phyloP scores from a whole-genome alignment of 2,113 vertebrate genomes.

The Bos javanicus region DNA sequence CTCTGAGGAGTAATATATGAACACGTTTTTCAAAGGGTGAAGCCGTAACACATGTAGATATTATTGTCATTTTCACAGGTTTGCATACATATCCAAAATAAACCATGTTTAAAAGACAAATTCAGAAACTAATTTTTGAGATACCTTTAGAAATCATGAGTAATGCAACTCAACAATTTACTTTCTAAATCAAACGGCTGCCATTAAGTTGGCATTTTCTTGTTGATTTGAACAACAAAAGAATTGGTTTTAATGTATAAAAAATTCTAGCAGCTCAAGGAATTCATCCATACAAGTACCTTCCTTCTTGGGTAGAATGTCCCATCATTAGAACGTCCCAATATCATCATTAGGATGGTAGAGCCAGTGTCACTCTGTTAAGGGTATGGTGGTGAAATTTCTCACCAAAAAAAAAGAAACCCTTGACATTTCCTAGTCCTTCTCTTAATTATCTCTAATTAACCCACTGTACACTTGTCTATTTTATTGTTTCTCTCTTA shows the following conservation, averaged over 20 bases:
- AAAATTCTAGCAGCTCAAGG: not conserved
- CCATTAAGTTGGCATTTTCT: not conserved
- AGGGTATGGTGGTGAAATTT: not conserved
- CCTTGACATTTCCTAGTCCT: not conserved
- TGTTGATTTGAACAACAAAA: not conserved
- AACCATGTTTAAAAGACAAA: not conserved
- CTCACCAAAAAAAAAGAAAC: not conserved
- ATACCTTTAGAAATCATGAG: not conserved
- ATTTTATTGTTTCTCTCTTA: not conserved
- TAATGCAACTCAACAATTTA: not conserved
- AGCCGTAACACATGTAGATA: not conserved
- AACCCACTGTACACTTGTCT: not conserved
- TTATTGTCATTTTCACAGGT: not conserved
- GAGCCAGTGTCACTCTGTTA: not conserved
- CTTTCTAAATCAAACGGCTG: not conserved
- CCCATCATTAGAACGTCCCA: not conserved
- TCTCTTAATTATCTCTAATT: not conserved
- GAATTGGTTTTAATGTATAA: not conserved
- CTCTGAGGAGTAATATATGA: not conserved
- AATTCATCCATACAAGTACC: not conserved
- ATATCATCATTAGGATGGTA: not conserved
- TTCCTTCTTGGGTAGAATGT: not conserved
- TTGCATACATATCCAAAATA: not conserved
- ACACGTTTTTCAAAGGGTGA: not conserved
- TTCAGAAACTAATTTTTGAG: not conserved